These are phyloP conservation scores for Gymnobelideus leadbeateri DNA, from an alignment of 2,113 vertebrate species.

Conservation along the genomic window DNA sequence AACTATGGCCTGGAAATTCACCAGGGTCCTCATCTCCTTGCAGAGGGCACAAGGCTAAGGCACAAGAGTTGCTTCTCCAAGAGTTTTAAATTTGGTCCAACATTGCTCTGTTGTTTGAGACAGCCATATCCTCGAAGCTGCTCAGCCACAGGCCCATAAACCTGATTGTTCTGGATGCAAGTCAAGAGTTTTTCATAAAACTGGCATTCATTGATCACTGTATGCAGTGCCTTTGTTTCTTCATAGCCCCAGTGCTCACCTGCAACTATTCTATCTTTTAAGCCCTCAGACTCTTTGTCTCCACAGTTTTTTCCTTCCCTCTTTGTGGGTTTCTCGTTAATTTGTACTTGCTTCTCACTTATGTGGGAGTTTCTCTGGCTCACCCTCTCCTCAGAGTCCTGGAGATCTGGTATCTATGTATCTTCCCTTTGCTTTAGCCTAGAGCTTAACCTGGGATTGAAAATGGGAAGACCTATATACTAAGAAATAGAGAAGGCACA, in stretches of 20 bases:
- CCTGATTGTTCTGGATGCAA: neutral
- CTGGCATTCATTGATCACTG: slow-evolving; percentile 5
- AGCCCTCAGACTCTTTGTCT: neutral
- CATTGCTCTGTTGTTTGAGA: slow-evolving; percentile 3
- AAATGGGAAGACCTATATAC: neutral
- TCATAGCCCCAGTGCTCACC: neutral
- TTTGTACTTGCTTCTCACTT: neutral
- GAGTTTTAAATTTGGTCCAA: neutral
- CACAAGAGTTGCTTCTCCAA: neutral
- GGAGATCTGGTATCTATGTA: neutral
- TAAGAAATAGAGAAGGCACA: neutral
- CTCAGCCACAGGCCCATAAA: neutral
- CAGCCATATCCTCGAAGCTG: neutral
- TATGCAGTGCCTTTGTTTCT: slow-evolving; percentile 7
- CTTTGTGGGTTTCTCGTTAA: neutral
- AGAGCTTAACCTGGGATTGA: neutral
- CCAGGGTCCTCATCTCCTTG: too few relatives aligned
- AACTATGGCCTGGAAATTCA: too few relatives aligned
- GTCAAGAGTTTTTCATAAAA: neutral
- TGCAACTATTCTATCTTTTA: neutral
- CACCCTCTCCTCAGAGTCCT: neutral
- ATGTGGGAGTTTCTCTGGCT: neutral
- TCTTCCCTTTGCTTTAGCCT: neutral
- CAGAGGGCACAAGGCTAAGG: too few relatives aligned
- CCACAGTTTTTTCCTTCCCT: neutral